phyloP scores from a whole-genome alignment of 2,888 invertebrate species.

The Aromia moschata region DNA sequence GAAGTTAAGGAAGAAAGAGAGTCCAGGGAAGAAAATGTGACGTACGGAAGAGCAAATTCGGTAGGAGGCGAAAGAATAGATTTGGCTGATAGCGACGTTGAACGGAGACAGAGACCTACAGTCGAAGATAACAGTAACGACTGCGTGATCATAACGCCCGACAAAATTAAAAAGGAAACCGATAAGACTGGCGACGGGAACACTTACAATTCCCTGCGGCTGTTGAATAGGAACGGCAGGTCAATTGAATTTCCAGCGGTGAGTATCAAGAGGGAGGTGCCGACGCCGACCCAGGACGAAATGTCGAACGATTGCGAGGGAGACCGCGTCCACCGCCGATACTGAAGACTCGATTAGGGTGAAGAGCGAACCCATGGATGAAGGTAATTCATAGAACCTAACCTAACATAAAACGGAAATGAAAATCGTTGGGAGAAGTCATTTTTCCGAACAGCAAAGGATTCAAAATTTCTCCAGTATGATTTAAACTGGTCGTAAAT shows the following conservation, averaged over 20 bases:
- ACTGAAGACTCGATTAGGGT: not conserved
- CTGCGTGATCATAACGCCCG: not conserved
- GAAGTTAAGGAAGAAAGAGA: constrained; percentile 8
- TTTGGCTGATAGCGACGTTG: not conserved
- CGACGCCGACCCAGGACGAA: not conserved
- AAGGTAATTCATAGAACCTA: no score
- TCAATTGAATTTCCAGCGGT: not conserved
- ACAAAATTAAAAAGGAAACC: constrained; percentile 9
- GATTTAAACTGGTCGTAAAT: no score
- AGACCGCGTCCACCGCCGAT: not conserved
- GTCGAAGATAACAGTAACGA: not conserved
- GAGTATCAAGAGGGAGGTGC: constrained; percentile 4
- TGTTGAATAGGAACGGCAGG: not conserved
- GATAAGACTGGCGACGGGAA: not conserved
- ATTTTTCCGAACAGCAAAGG: no score
- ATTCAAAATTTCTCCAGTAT: no score
- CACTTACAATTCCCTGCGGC: not conserved
- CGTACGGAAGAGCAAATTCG: not conserved
- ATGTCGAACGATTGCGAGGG: not conserved
- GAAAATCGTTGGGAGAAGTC: no score
- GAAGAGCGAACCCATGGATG: constrained; percentile 11
- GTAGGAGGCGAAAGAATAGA: not conserved
- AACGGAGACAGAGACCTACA: not conserved
- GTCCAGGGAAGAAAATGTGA: not conserved
- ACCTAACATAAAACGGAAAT: no score